Evolutionary conservation across 2,113 vertebrate species (phyloP).

Genomic region (Callipepla squamata): DNA sequence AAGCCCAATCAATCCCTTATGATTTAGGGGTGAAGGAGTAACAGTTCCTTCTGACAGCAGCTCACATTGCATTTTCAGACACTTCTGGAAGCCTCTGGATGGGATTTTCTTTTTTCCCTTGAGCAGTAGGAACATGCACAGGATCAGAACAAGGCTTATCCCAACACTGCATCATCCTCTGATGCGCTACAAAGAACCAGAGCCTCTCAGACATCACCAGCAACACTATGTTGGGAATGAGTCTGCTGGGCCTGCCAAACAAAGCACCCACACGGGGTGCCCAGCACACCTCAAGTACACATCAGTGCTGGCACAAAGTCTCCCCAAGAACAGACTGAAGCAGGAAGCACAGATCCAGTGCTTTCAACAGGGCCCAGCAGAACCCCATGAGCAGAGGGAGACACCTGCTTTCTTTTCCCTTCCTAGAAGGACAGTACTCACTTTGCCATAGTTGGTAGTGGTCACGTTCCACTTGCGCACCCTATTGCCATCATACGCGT

Average conservation of each 20-base stretch:
- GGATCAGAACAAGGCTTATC: background rate
- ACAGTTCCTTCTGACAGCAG: background rate
- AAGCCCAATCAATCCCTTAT: background rate
- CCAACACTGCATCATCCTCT: background rate
- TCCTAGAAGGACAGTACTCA: slow-evolving; percentile 68
- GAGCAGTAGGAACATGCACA: background rate
- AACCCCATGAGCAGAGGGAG: background rate
- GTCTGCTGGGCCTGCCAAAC: background rate
- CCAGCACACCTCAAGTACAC: background rate
- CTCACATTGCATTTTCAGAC: background rate
- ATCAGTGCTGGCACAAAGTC: background rate
- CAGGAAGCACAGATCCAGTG: background rate
- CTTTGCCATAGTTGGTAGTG: slow-evolving; percentile 97
- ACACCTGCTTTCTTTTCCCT: background rate
- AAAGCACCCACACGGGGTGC: background rate
- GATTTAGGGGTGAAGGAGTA: background rate
- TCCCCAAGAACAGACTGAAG: background rate
- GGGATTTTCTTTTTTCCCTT: background rate
- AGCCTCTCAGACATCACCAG: background rate
- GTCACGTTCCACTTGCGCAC: slow-evolving; percentile 98
- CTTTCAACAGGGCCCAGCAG: background rate
- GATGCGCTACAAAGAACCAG: background rate
- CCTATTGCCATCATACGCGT: slow-evolving; percentile 95
- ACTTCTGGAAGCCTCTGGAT: background rate
- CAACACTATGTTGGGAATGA: background rate